Percentiles rank a stretch among this genome's conserved stretches.
Evolutionary conservation across 2,888 invertebrate species (phyloP).

Genomic region (Brachypalpus laphriformis): DNA sequence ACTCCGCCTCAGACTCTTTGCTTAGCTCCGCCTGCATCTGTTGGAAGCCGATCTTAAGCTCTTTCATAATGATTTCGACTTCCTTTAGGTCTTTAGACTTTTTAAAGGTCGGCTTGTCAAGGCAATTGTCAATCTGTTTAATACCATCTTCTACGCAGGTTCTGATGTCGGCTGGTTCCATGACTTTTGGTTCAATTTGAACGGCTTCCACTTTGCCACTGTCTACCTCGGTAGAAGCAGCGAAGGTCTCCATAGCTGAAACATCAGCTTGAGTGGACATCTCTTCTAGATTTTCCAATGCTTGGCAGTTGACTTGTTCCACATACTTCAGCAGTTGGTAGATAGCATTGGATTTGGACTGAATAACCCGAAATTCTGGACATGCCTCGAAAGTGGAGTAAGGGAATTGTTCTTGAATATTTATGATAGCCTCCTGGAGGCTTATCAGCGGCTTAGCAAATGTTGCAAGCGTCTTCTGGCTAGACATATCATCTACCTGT

Average conservation of each 20-base stretch:
- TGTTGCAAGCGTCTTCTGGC: conserved; percentile 70
- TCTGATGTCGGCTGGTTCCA: conserved; percentile 70
- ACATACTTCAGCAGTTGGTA: conserved; percentile 77
- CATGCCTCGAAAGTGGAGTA: conserved; percentile 74
- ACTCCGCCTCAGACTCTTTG: conserved; percentile 70
- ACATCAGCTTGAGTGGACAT: conserved; percentile 85
- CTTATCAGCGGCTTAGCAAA: conserved; percentile 76
- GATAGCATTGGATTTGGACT: conserved; percentile 75
- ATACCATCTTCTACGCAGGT: conserved; percentile 79
- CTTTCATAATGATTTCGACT: conserved; percentile 78
- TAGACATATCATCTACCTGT: conserved; percentile 74
- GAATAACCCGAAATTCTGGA: conserved; percentile 74
- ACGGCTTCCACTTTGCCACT: conserved; percentile 60
- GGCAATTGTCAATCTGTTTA: conserved; percentile 79
- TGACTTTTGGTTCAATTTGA: conserved; percentile 32
- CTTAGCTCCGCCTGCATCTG: conserved; percentile 68
- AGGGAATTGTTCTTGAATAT: conserved; percentile 75
- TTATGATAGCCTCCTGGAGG: conserved; percentile 76
- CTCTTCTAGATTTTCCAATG: conserved; percentile 84
- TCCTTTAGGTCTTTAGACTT: conserved; percentile 76
- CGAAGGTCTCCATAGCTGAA: conserved; percentile 85
- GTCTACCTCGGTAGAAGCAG: conserved; percentile 78
- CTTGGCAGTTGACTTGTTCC: conserved; percentile 78
- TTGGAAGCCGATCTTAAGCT: conserved; percentile 75
- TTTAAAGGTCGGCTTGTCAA: conserved; percentile 76